Percentiles rank a stretch among this genome's conserved stretches.
phyloP scores from a whole-genome alignment of 2,888 invertebrate species.

The Sarcophaga rosellei region DNA sequence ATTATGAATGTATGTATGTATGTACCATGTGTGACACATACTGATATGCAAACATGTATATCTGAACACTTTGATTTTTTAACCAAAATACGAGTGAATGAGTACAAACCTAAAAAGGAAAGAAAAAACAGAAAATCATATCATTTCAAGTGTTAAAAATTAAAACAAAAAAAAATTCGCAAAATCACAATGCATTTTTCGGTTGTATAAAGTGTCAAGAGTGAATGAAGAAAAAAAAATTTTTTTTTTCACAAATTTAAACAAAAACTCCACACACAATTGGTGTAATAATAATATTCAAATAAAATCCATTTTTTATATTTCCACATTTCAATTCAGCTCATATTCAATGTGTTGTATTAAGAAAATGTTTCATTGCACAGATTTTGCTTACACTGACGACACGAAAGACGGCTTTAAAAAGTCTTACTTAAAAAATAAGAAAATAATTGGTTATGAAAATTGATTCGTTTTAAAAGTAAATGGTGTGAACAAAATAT shows the following conservation, averaged over 20 bases:
- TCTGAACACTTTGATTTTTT: conserved; percentile 23
- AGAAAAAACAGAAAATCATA: conserved; percentile 64
- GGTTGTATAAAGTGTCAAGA: conserved; percentile 55
- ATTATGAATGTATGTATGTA: neutral
- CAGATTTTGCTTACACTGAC: neutral
- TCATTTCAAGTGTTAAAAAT: conserved; percentile 71
- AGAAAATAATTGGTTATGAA: too few species aligned
- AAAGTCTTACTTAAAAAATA: neutral
- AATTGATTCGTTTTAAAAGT: too few species aligned
- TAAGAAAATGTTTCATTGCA: conserved; percentile 25
- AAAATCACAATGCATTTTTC: conserved; percentile 57
- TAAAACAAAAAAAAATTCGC: conserved; percentile 61
- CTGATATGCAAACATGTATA: conserved; percentile 7
- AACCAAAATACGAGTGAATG: conserved; percentile 21
- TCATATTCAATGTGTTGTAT: conserved; percentile 41
- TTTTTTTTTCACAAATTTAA: conserved; percentile 21
- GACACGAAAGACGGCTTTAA: neutral
- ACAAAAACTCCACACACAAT: conserved; percentile 38
- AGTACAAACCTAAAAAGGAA: conserved; percentile 12
- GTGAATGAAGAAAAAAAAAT: conserved; percentile 32
- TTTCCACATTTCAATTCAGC: conserved; percentile 20
- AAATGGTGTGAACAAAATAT: neutral
- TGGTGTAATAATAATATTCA: conserved; percentile 56
- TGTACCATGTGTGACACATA: neutral
- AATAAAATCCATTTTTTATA: conserved; percentile 51